Conservation (phyloP, 2,888 invertebrate species). For the Caradrina clavipalpis region DNA sequence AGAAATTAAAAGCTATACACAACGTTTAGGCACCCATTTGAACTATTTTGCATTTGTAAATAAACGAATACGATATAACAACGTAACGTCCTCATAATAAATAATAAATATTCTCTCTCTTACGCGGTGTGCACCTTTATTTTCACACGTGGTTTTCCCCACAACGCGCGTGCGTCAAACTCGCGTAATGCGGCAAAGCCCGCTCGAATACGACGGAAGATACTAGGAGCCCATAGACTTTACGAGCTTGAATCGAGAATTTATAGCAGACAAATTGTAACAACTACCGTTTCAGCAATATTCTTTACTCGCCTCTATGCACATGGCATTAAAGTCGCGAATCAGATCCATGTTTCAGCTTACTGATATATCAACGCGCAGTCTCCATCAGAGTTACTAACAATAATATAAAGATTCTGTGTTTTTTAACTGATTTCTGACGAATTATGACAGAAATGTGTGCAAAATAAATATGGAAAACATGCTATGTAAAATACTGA, state of each 20-base stretch:
- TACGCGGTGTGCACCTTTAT: not conserved
- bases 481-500: not conserved
- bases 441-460: slow-evolving; percentile 1
- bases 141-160: not conserved
- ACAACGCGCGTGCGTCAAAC: slow-evolving; percentile 3
- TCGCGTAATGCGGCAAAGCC: too few species aligned
- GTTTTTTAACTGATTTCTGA: not conserved
- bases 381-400: not conserved
- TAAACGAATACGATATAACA: too few species aligned
- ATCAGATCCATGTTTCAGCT: not conserved
- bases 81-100: not conserved
- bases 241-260: not conserved
- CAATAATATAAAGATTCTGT: not conserved
- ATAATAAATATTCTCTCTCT: too few species aligned
- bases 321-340: not conserved
- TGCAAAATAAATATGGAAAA: not conserved
- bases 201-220: not conserved
- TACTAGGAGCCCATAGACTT: slow-evolving; percentile 49
- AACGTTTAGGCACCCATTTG: too few species aligned
- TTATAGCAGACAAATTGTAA: not conserved
- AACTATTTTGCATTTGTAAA: too few species aligned
- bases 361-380: not conserved
- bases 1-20: too few species aligned
- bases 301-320: not conserved
- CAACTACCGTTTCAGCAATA: not conserved